phyloP scores from a whole-genome alignment of 2,797 vertebrate genomes.

The Thalassophryne amazonica region DNA sequence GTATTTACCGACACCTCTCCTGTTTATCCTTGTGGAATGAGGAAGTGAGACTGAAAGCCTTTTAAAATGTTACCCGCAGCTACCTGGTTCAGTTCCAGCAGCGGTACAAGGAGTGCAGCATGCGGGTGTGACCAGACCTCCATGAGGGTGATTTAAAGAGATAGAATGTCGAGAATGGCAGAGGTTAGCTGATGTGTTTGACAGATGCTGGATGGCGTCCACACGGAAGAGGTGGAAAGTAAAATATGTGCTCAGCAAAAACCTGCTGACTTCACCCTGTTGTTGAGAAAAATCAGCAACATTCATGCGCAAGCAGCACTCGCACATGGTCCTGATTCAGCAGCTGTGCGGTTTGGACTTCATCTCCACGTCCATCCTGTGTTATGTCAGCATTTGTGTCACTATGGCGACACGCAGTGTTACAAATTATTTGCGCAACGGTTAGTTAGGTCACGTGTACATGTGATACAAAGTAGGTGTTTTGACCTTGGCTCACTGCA shows the following conservation, averaged over 20 bases:
- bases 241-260: conserved; percentile 24
- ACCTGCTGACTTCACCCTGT: conserved; percentile 35
- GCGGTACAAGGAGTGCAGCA: neutral
- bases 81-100: neutral
- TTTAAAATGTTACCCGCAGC: neutral
- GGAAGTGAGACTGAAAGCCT: conserved; percentile 9
- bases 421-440: too few relatives aligned
- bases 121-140: neutral
- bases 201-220: neutral
- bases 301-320: neutral
- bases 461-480: neutral
- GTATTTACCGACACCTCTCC: neutral
- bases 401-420: too few relatives aligned
- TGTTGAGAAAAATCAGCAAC: conserved; percentile 28
- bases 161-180: neutral
- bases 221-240: conserved; percentile 2
- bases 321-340: conserved; percentile 35
- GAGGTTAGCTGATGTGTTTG: neutral
- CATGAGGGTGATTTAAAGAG: too few relatives aligned
- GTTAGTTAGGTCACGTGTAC: too few relatives aligned
- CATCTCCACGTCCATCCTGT: conserved; percentile 21
- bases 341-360: conserved; percentile 38
- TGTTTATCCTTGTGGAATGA: conserved; percentile 1
- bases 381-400: conserved; percentile 18
- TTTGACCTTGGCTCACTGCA: neutral